Base-by-base conservation (phyloP, 1,140 invertebrate genomes). In the Drosophila ananassae region DNA sequence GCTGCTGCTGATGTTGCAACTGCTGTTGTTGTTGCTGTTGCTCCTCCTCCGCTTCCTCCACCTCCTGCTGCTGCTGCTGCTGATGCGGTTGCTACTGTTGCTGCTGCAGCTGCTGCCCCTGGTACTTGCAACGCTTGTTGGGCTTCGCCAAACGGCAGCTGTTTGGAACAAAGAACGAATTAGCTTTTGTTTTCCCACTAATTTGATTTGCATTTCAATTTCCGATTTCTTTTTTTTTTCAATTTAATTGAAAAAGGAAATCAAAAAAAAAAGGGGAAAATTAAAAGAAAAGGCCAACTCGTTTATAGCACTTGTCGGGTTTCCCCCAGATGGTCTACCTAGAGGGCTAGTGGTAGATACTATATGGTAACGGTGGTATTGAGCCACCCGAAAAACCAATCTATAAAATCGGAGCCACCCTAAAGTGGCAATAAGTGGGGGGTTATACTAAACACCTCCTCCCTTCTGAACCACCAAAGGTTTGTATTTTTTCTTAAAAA, bases 181-280 rank as follows among this genome's bases (percentile, higher is more conserved):
- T 79, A 59, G 79, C 60, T 60, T 69, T 69, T 46, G 64, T 68
- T 78, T 51, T 51, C 56, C 60, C 37, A 51, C 81, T 84, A 85
- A 85, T 85, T 85, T 78, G 82, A 85, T 85, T 85, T 85, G 78
- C 82, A 54, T 72, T 87, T 61, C 74, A 78, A 81, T 87, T 76
- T 87, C 13, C 68, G 69, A 81, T 87, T 76, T 87, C 25, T 73
- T 78, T 87, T 69, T 10, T 2, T 39, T 68, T 53, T 62, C 39
- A 41, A 58, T 82, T 85, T 87, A 85, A 85, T 85, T 78, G 58
- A 72, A 78, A 77, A 60, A 39, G 61, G 5, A 24, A 30, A 30
- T 13, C 2, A 10, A 41, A 30, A n/a, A 9, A 9, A 8, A 22
- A 0, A 3, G 1, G 9, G 28, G 1, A 7, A 2, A 6, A 25